phyloP scores from a whole-genome alignment of 2,113 vertebrate species.

The Gulo gulo region DNA sequence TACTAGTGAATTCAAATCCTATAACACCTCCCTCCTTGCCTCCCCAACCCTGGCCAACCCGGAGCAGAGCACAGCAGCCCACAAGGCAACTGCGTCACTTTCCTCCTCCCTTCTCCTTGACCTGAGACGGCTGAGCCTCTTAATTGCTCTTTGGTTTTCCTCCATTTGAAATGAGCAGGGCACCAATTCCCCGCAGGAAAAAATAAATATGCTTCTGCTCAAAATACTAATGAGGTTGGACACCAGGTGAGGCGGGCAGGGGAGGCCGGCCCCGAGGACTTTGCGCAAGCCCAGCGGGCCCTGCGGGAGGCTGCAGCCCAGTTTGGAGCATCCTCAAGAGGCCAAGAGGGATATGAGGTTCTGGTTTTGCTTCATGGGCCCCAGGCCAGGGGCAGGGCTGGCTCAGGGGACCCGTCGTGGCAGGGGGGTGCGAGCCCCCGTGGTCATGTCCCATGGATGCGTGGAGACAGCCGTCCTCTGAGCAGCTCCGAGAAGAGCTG shows the following conservation, averaged over 20 bases:
- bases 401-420: accelerated
- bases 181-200: slow-evolving; percentile 54
- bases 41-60: neutral
- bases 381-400: neutral
- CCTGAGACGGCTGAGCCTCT: slow-evolving; percentile 31
- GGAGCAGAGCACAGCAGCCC: neutral
- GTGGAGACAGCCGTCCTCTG: neutral
- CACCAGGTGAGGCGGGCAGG: neutral
- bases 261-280: neutral
- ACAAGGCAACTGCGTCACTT: accelerated
- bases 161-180: slow-evolving; percentile 61
- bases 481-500: neutral
- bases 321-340: neutral
- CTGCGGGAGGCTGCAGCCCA: neutral
- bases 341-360: neutral
- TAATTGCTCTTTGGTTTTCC: slow-evolving; percentile 58
- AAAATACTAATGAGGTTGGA: slow-evolving; percentile 73
- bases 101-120: slow-evolving; percentile 24
- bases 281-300: neutral
- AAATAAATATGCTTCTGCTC: slow-evolving; percentile 60
- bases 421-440: neutral
- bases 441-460: accelerated
- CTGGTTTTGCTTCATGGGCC: too few relatives aligned
- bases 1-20: neutral
- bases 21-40: neutral